These are phyloP conservation scores for Euproctis similis DNA, from an alignment of 2,888 invertebrate genomes.

Conservation along the genomic window DNA sequence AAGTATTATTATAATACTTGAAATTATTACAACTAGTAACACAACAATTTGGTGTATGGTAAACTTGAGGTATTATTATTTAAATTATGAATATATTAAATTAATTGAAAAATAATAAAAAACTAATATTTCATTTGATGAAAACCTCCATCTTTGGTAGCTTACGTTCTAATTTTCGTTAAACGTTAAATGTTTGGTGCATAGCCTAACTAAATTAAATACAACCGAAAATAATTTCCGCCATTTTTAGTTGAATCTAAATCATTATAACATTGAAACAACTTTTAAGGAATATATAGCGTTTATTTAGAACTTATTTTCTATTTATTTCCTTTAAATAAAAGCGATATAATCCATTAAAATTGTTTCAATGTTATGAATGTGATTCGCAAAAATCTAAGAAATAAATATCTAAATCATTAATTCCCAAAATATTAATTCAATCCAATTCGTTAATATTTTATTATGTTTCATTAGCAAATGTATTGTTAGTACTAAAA, in stretches of 20 bases:
- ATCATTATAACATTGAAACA: too few relatives aligned
- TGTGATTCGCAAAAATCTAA: too few relatives aligned
- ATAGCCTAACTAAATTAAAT: conserved; percentile 22
- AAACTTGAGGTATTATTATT: conserved; percentile 71
- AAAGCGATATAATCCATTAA: too few relatives aligned
- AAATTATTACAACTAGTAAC: conserved; percentile 47
- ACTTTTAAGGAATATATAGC: too few relatives aligned
- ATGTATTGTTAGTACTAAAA: too few relatives aligned
- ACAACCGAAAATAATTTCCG: too few relatives aligned
- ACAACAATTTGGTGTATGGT: conserved; percentile 71
- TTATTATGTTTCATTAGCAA: too few relatives aligned
- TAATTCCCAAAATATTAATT: too few relatives aligned
- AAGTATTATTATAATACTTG: conserved; percentile 49
- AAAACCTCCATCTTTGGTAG: conserved; percentile 64
- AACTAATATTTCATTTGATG: conserved; percentile 68
- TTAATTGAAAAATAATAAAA: conserved; percentile 47
- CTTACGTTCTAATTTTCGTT: conserved; percentile 56
- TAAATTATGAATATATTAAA: conserved; percentile 50
- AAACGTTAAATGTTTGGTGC: conserved; percentile 58
- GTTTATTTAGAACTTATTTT: neutral
- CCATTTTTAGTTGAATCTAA: conserved; percentile 1
- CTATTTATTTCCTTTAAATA: too few relatives aligned
- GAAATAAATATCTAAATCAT: too few relatives aligned
- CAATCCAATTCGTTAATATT: too few relatives aligned
- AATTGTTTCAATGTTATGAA: too few relatives aligned